phyloP scores from a whole-genome alignment of 2,797 vertebrate species.

The Gadopsis marmoratus region DNA sequence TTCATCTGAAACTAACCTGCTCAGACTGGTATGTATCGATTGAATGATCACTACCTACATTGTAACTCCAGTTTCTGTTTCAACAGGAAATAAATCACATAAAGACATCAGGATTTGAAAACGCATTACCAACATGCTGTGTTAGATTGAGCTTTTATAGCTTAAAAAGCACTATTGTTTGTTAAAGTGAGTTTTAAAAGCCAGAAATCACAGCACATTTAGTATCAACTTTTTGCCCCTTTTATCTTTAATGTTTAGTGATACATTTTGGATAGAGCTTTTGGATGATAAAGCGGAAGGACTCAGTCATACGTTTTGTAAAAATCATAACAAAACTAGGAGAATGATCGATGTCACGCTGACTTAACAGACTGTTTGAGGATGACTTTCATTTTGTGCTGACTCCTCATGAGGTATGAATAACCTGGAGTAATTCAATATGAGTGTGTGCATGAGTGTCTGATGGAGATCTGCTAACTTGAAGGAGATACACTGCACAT shows the following conservation, averaged over 20 bases:
- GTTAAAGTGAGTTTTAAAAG: background rate
- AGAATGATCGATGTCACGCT: background rate
- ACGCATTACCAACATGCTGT: background rate
- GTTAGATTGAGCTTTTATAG: background rate
- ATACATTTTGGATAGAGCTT: background rate
- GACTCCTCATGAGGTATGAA: slow-evolving; percentile 42
- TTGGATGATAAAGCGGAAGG: background rate
- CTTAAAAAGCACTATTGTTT: background rate
- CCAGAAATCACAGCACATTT: background rate
- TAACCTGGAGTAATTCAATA: slow-evolving; percentile 32
- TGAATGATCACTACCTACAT: background rate
- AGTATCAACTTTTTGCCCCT: background rate
- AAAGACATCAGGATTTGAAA: slow-evolving; percentile 8
- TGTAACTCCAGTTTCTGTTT: slow-evolving; percentile 2
- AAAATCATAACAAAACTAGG: background rate
- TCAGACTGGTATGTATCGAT: background rate
- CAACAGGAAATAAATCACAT: background rate
- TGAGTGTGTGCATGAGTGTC: slow-evolving; percentile 12
- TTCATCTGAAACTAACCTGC: background rate
- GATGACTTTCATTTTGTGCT: slow-evolving; percentile 11
- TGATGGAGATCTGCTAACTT: slow-evolving; percentile 9
- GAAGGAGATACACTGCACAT: slow-evolving; percentile 10
- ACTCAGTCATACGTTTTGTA: background rate
- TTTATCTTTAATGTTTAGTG: background rate
- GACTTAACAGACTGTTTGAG: slow-evolving; percentile 2